phyloP scores from a whole-genome alignment of 2,113 vertebrate species.

The Amblyornis subalaris region DNA sequence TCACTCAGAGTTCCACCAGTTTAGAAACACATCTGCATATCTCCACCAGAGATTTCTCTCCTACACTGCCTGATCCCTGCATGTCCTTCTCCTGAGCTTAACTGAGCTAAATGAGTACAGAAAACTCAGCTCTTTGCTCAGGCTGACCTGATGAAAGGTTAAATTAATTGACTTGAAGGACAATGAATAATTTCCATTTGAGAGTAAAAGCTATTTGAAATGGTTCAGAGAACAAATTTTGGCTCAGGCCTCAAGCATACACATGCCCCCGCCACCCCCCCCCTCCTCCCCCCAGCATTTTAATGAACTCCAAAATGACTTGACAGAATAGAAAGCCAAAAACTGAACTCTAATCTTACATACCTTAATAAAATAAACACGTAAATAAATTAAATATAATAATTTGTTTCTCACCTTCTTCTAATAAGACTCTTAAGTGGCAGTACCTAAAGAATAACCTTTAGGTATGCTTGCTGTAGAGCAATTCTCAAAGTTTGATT shows the following conservation, averaged over 20 bases:
- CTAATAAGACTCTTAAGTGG: not conserved
- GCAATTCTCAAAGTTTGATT: not conserved
- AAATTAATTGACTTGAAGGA: not conserved
- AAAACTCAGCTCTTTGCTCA: not conserved
- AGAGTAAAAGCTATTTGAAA: not conserved
- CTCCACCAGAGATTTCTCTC: not conserved
- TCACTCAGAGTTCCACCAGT: not conserved
- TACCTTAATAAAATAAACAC: not conserved
- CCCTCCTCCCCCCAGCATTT: not conserved
- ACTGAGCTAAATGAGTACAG: not conserved
- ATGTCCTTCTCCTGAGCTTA: not conserved
- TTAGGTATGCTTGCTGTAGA: not conserved
- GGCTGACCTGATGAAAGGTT: not conserved
- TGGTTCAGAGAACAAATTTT: not conserved
- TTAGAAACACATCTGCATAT: not conserved
- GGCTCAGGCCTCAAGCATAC: not conserved
- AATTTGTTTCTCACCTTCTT: not conserved
- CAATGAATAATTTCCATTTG: not conserved
- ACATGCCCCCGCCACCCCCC: fast-evolving
- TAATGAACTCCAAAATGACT: not conserved
- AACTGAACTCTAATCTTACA: not conserved
- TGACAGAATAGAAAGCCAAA: not conserved
- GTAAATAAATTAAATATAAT: not conserved
- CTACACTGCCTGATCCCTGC: not conserved
- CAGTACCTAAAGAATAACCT: not conserved